These are phyloP conservation scores for Zapornia atra DNA, from an alignment of 2,113 vertebrate species.

Conservation along the genomic window DNA sequence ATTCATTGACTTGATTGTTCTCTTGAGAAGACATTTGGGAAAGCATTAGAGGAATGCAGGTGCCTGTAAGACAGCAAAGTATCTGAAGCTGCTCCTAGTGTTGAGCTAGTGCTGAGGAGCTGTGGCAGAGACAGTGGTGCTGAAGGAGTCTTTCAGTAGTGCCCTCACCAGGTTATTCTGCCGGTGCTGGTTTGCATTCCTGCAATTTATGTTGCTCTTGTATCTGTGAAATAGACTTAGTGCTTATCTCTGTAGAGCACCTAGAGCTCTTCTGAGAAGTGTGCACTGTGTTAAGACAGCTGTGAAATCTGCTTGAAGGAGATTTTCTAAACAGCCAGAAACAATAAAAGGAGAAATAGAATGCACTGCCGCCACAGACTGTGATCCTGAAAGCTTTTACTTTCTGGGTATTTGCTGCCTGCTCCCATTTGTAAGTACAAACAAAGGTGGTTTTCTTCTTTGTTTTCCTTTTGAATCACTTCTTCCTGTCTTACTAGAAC, in stretches of 20 bases:
- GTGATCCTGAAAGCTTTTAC: neutral
- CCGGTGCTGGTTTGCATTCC: neutral
- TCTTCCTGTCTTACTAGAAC: neutral
- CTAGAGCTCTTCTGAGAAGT: neutral
- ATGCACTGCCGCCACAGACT: neutral
- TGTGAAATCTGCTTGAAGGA: neutral
- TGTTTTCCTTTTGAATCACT: neutral
- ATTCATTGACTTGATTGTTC: neutral
- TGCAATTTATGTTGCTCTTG: neutral
- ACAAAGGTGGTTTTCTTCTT: neutral
- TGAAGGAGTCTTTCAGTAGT: neutral
- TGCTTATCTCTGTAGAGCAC: neutral
- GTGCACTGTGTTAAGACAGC: neutral
- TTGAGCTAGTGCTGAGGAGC: neutral
- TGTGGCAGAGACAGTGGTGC: neutral
- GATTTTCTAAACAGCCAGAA: neutral
- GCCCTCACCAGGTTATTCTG: neutral
- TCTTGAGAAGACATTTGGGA: neutral
- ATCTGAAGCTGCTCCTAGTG: neutral
- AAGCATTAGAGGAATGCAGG: neutral
- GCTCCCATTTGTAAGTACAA: neutral
- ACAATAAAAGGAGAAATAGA: neutral
- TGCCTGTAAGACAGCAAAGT: neutral
- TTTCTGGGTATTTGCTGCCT: neutral
- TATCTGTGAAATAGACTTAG: neutral